These are phyloP conservation scores for Megalopta genalis DNA, from an alignment of 1,140 invertebrate species.

Conservation along the genomic window DNA sequence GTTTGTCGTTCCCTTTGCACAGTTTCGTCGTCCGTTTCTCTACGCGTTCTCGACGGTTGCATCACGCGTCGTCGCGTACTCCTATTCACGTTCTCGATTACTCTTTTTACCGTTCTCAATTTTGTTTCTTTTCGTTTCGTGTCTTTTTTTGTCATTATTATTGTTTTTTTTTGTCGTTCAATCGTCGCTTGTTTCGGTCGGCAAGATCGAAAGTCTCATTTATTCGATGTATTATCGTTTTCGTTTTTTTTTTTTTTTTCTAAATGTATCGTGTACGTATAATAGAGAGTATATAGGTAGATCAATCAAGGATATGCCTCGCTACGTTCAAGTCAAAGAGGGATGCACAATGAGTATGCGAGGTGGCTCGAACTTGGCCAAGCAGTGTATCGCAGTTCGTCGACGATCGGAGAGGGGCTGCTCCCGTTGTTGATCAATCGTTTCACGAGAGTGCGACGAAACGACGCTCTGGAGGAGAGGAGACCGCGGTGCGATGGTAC, in stretches of 20 bases:
- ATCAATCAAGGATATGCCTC: constrained; percentile 74
- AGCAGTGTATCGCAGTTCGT: constrained; percentile 54
- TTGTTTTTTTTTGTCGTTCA: not conserved
- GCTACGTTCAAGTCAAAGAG: constrained; percentile 75
- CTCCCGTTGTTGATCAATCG: not conserved
- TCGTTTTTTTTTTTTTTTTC: too few relatives aligned
- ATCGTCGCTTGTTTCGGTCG: constrained; percentile 21
- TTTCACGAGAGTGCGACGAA: not conserved
- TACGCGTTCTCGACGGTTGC: too few relatives aligned
- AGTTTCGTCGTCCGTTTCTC: too few relatives aligned
- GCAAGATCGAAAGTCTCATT: constrained; percentile 59
- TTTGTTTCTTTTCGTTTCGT: not conserved
- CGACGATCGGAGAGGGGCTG: not conserved
- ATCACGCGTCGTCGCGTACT: not conserved
- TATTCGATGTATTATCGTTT: not conserved
- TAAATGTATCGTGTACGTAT: constrained; percentile 3
- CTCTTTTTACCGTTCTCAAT: too few relatives aligned
- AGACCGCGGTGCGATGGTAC: not conserved
- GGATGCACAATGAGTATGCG: constrained; percentile 81
- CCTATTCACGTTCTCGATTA: too few relatives aligned
- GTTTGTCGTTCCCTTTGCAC: too few relatives aligned
- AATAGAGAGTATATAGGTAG: constrained; percentile 38
- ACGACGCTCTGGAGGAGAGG: not conserved
- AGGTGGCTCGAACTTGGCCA: constrained; percentile 71
- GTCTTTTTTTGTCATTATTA: too few relatives aligned